Evolutionary conservation across 2,797 vertebrate genomes (phyloP), one percentile per base, ranked within the genome.

Genomic region (Strix occidentalis): DNA sequence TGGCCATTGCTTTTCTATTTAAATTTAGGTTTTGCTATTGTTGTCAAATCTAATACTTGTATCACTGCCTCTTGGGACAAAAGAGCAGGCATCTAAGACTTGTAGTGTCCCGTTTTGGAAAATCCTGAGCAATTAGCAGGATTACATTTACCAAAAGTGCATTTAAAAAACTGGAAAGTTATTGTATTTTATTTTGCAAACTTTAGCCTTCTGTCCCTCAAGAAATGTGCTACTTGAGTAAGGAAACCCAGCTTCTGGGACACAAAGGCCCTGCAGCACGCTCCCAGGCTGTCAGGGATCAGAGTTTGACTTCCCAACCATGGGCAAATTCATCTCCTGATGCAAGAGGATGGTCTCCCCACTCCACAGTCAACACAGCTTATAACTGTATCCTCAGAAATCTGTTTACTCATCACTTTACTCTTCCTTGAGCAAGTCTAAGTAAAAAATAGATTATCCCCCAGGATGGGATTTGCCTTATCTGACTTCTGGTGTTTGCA

Each of bases 331-430:
- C 66, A 56, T 74, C 69, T 77, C 84, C 56, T 50, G 89, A 90
- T 83, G 89, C 75, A 80, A 94, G 78, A 43, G 87, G 92, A 94
- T 60, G 60, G 48, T 83, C 35, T 71, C 56, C 70, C 56, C 0
- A 0, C 81, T 66, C 68, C 81, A 50, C 87, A 92, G 92, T 94
- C 92, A 96, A 92, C 84, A 92, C 50, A 35, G 70, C 74, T 97
- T 95, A 95, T 41, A 94, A 46, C 26, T 68, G 7, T 9, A 0
- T 60, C 87, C 92, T 92, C 84, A 85, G 46, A 94, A 87, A 96
- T 93, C 81, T 87, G 81, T 96, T 93, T 85, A 10, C 92, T 97
- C 93, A 96, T 94, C 93, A 87, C 28, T 96, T 97, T 74, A 66
- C 81, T 31, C 75, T n/a, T 96, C 87, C 92, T 83, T 43, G 81